Base-by-base conservation (phyloP, 2,797 vertebrate genomes). In the Pagetopsis macropterus region DNA sequence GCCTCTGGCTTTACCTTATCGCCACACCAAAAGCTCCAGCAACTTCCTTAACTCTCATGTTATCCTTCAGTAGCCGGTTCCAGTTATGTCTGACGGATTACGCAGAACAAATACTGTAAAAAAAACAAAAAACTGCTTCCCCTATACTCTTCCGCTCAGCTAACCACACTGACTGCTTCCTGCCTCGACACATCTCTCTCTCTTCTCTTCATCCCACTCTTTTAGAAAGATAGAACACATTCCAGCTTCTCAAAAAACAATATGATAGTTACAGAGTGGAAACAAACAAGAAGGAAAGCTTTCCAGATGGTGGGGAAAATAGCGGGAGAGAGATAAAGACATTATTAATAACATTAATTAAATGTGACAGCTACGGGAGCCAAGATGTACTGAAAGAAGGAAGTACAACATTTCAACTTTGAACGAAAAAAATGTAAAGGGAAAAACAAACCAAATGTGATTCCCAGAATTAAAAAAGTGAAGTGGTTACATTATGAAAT, bases 141-240 rank as follows among this genome's bases (percentile, higher is more conserved):
- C 79, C 79, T 91, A 69, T 77, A 37, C 50, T 79, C 79, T 87
- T 92, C 88, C 86, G 74, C 90, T 89, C 73, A 62, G 76, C 82
- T 89, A 89, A 93, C 84, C 89, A 67, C 89, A 88, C 49, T 60
- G 43, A 61, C 76, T 37, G 78, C 81, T 93, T 93, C 93, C 93
- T 91, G 89, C 78, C 46, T 13, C 54, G 37, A 65, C 49, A 75
- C 63, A 46, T 16, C 37, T 45, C 14, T 40, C 58, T 10, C 5
- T 3, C 15, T 40, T 46, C 27, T 58, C 19, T 65, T 76, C 43
- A 40, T 59, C 23, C 31, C 10, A 4, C 52, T 54, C 5, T 14
- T 66, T 56, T 6, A 14, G 45, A 41, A 19, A 27, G 1, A 45
- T 19, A 19, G 62, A 71, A 63, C 40, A 37, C 15, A 33, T 46